Evolutionary conservation across 2,888 invertebrate genomes (phyloP).

Genomic region (Drosophila nr. perissopoda): DNA sequence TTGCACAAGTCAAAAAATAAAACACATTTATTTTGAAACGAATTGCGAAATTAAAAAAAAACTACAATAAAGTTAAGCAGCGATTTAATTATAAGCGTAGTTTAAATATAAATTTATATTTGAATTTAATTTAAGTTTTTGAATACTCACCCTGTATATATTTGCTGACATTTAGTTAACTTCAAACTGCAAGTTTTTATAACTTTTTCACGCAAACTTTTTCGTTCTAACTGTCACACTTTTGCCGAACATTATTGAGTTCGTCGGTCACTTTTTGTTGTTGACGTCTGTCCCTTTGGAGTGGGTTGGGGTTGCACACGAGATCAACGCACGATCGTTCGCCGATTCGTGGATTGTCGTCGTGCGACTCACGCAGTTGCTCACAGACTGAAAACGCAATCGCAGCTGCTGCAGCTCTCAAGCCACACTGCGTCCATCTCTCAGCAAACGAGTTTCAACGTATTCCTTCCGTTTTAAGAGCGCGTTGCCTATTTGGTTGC

Average conservation of each 20-base stretch:
- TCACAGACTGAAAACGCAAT: constrained; percentile 70
- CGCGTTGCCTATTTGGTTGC: not conserved
- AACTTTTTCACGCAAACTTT: not conserved
- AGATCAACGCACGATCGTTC: constrained; percentile 41
- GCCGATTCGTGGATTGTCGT: constrained; percentile 63
- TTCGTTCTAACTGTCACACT: constrained; percentile 12
- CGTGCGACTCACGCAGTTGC: constrained; percentile 70
- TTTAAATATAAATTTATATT: not conserved
- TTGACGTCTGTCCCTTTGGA: constrained; percentile 12
- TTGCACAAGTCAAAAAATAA: not conserved
- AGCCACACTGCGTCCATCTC: constrained; percentile 31
- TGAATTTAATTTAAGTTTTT: not conserved
- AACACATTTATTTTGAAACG: not conserved
- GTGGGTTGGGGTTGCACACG: constrained; percentile 34
- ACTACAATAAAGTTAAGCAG: not conserved
- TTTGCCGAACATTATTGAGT: constrained; percentile 23
- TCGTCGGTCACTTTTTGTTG: constrained; percentile 15
- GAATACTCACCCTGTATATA: constrained; percentile 18
- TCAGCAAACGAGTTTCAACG: constrained; percentile 37
- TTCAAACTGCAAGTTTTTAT: not conserved
- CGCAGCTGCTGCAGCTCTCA: constrained; percentile 47
- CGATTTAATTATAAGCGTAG: not conserved
- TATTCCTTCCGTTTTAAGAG: constrained; percentile 35
- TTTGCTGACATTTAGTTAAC: not conserved
- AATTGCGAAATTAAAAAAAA: not conserved